Evolutionary conservation across 2,797 vertebrate species (phyloP).

Genomic region (Macroramphosus scolopax): DNA sequence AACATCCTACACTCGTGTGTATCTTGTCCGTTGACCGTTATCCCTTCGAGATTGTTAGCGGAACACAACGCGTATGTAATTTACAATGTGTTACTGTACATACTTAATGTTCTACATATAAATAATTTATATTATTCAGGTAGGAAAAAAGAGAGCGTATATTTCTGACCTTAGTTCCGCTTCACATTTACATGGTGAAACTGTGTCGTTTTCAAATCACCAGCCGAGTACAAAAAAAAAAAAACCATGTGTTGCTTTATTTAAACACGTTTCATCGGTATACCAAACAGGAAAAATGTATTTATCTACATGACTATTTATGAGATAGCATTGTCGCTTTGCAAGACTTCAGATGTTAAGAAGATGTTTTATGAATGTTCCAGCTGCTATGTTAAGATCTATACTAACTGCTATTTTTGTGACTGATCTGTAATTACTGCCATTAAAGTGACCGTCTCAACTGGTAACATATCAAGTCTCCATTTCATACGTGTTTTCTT

Average conservation of each 20-base stretch:
- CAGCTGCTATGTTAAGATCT: slow-evolving; percentile 73
- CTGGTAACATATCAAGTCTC: slow-evolving; percentile 16
- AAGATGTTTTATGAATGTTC: slow-evolving; percentile 71
- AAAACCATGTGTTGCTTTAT: slow-evolving; percentile 36
- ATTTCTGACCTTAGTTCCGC: slow-evolving; percentile 46
- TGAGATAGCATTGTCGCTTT: slow-evolving; percentile 58
- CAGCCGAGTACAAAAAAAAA: slow-evolving; percentile 37
- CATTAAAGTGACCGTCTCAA: slow-evolving; percentile 71
- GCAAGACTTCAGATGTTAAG: no score
- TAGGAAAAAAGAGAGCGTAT: slow-evolving; percentile 22
- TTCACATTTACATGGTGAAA: slow-evolving; percentile 54
- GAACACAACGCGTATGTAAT: slow-evolving; percentile 3
- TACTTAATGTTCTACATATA: slow-evolving; percentile 44
- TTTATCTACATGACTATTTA: slow-evolving; percentile 72
- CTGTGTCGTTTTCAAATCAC: slow-evolving; percentile 50
- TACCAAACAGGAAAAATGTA: slow-evolving; percentile 55
- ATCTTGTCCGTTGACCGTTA: no score
- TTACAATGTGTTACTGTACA: slow-evolving; percentile 42
- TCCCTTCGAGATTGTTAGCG: no score
- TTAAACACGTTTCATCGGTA: slow-evolving; percentile 49
- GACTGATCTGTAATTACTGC: slow-evolving; percentile 66
- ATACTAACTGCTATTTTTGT: slow-evolving; percentile 68
- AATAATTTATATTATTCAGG: slow-evolving; percentile 14
- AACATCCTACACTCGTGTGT: no score
- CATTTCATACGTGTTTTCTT: no score